Evolutionary conservation across 2,113 vertebrate genomes (phyloP).

Genomic region (Cervus canadensis): DNA sequence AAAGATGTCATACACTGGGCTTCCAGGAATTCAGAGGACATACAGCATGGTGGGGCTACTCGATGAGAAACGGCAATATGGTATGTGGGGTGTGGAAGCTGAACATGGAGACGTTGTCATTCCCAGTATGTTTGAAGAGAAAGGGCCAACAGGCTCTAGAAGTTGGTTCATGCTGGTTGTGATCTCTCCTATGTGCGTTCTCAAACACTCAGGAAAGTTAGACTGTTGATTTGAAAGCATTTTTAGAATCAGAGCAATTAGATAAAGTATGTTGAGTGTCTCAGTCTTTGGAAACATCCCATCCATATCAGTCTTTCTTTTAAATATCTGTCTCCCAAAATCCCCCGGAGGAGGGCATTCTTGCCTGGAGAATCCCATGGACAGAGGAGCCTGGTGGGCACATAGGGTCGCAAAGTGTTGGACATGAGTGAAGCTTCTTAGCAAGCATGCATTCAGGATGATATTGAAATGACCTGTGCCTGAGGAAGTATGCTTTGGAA

Average conservation of each 20-base stretch:
- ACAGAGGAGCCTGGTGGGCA: background rate
- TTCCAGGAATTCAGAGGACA: background rate
- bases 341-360: background rate
- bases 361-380: background rate
- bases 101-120: background rate
- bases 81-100: background rate
- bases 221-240: background rate
- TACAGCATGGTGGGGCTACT: fast-evolving
- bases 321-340: background rate
- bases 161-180: background rate
- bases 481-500: background rate
- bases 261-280: background rate
- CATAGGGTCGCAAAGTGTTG: background rate
- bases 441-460: background rate
- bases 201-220: background rate
- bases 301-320: background rate
- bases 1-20: background rate
- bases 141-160: fast-evolving
- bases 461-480: background rate
- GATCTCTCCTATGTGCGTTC: background rate
- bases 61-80: background rate
- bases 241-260: background rate
- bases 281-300: background rate
- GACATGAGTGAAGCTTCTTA: background rate
- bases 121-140: background rate